A percentile compares a stretch with the other conserved stretches of the same genome.
Conservation (phyloP, 92 coral and sea anemone species). For the Meandrina meandrites region DNA sequence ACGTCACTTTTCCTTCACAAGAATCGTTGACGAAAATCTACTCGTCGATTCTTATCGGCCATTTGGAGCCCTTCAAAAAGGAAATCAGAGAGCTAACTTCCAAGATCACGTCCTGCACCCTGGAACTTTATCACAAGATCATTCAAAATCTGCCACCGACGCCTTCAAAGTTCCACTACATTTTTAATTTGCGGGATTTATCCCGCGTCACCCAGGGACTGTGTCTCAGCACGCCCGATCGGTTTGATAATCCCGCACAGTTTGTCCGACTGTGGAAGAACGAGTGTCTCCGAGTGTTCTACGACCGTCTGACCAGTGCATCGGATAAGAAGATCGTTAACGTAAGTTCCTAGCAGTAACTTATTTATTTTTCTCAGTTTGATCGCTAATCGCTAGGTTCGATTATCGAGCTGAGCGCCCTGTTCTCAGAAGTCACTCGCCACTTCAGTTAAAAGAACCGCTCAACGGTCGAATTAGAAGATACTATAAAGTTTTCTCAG, state of each 20-base stretch:
- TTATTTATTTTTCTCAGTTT: too few species aligned
- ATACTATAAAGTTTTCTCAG: too few species aligned
- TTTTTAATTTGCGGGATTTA: conserved; percentile 96
- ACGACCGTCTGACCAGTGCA: conserved; percentile 91
- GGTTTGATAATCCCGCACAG: conserved; percentile 89
- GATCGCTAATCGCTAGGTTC: too few species aligned
- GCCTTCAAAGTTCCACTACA: conserved; percentile 98
- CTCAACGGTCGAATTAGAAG: background rate
- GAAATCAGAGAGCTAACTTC: conserved; percentile 78
- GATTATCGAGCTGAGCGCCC: background rate
- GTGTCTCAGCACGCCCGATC: conserved; percentile 93
- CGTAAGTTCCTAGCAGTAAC: conserved; percentile 11
- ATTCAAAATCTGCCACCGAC: conserved; percentile 94
- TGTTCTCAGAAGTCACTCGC: background rate
- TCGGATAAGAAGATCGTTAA: conserved; percentile 80
- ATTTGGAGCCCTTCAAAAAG: conserved; percentile 90
- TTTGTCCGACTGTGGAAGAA: conserved; percentile 98
- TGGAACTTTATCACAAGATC: conserved; percentile 82
- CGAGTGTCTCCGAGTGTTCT: conserved; percentile 96
- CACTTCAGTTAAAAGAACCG: background rate
- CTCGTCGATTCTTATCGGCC: conserved; percentile 88
- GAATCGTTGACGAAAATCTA: conserved; percentile 91
- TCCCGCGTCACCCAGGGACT: conserved; percentile 98
- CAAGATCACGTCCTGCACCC: conserved; percentile 80
- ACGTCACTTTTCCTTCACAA: conserved; percentile 97